A percentile compares a stretch with the other conserved stretches of the same genome.
Evolutionary conservation across 1,140 invertebrate species (phyloP).

Genomic region (Catajapyx aquilonaris): DNA sequence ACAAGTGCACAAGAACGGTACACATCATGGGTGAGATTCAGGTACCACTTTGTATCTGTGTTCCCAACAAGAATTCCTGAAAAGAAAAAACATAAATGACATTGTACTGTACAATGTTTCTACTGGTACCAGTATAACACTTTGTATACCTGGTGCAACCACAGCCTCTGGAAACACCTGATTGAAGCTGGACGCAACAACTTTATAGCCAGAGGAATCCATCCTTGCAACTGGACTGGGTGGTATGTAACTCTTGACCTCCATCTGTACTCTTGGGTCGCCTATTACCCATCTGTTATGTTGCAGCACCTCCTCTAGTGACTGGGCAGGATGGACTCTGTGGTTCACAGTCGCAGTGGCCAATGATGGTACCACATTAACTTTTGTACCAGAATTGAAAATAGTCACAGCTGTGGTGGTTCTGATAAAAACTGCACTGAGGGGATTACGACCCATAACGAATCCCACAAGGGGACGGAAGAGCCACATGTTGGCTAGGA

Average conservation of each 20-base stretch:
- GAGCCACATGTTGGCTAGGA: constrained; percentile 31
- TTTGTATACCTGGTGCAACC: constrained; percentile 24
- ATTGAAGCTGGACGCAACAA: constrained; percentile 23
- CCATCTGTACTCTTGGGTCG: constrained; percentile 23
- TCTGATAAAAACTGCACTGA: constrained; percentile 24
- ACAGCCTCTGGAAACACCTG: constrained; percentile 24
- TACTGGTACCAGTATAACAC: constrained; percentile 1
- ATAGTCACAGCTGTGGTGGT: constrained; percentile 33
- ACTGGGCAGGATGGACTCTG: constrained; percentile 29
- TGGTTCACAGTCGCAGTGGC: constrained; percentile 31
- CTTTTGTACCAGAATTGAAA: constrained; percentile 28
- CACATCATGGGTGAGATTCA: constrained; percentile 23
- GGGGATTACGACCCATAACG: constrained; percentile 20
- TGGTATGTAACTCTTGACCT: constrained; percentile 16
- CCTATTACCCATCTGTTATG: constrained; percentile 25
- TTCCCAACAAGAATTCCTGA: constrained; percentile 27
- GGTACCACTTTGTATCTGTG: constrained; percentile 31
- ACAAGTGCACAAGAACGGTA: constrained; percentile 29
- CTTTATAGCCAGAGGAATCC: constrained; percentile 23
- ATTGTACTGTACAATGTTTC: constrained; percentile 1
- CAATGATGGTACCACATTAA: constrained; percentile 28
- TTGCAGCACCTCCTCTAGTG: constrained; percentile 25
- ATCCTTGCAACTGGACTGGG: constrained; percentile 24
- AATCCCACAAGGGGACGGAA: constrained; percentile 23
- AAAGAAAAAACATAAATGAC: constrained; percentile 7